These are phyloP conservation scores for Anguilla anguilla DNA, from an alignment of 2,797 vertebrate species.

Conservation along the genomic window DNA sequence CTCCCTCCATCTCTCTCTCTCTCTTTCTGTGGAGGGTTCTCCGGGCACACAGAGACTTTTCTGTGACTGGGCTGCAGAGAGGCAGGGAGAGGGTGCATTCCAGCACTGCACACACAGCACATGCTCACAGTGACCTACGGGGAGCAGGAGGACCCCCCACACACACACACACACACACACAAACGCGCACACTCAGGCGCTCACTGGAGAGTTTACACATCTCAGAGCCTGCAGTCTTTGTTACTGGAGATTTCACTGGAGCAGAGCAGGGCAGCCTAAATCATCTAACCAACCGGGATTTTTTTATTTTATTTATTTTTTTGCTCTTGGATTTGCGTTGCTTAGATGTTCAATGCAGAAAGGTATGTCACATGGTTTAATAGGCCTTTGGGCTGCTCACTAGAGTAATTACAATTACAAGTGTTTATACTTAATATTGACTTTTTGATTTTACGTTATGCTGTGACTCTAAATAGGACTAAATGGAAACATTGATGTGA, in stretches of 20 bases:
- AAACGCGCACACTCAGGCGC: conserved; percentile 27
- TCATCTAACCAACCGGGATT: conserved; percentile 50
- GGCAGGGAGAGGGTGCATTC: conserved; percentile 51
- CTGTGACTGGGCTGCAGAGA: conserved; percentile 47
- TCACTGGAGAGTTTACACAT: conserved; percentile 17
- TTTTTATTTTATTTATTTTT: conserved; percentile 35
- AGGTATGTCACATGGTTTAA: conserved; percentile 60
- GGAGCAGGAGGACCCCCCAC: background rate
- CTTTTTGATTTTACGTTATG: background rate
- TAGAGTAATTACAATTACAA: background rate
- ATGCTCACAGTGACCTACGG: conserved; percentile 37
- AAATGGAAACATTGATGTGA: background rate
- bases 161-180: conserved; percentile 2
- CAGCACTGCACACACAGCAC: conserved; percentile 46
- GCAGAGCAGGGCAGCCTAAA: background rate
- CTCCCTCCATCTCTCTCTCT: conserved; percentile 15
- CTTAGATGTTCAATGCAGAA: conserved; percentile 64
- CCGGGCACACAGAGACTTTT: conserved; percentile 16
- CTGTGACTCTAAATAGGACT: background rate
- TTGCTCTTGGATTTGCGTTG: conserved; percentile 45
- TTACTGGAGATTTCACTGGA: conserved; percentile 42
- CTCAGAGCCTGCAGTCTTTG: conserved; percentile 34
- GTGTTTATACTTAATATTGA: background rate
- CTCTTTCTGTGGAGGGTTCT: conserved; percentile 30
- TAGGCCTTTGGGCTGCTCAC: background rate